Evolutionary conservation across 2,797 vertebrate species (phyloP).

Genomic region (Glossophaga mutica): DNA sequence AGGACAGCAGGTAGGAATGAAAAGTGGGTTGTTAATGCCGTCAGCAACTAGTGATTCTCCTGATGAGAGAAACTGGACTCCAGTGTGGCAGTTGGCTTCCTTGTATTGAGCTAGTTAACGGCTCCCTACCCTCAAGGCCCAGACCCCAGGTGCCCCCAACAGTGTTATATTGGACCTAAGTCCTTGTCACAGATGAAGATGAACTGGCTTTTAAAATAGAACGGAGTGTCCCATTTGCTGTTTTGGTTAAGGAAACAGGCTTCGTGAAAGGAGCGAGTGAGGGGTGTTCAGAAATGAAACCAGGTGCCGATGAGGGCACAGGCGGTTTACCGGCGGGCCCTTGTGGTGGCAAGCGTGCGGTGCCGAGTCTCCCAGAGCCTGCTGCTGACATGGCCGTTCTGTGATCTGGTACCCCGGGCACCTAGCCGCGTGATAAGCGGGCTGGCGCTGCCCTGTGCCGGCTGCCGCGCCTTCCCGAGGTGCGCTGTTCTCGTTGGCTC

Average conservation of each 20-base stretch:
- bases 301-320: background rate
- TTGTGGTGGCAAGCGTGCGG: background rate
- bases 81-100: background rate
- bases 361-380: background rate
- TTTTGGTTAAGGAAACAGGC: background rate
- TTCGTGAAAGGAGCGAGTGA: background rate
- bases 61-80: slow-evolving; percentile 2
- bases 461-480: no score
- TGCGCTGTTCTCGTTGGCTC: background rate
- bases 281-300: background rate
- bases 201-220: background rate
- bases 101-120: background rate
- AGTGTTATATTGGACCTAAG: background rate
- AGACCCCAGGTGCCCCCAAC: background rate
- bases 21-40: background rate
- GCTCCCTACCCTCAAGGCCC: background rate
- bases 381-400: background rate
- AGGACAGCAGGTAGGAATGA: background rate
- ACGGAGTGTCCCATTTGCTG: background rate
- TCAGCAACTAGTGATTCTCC: background rate
- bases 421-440: background rate
- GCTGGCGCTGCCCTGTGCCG: no score
- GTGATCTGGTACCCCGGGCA: background rate
- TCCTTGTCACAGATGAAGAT: background rate
- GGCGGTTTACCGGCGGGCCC: background rate